Base-by-base conservation (phyloP, 2,888 invertebrate genomes). In the Abrostola triplasia region DNA sequence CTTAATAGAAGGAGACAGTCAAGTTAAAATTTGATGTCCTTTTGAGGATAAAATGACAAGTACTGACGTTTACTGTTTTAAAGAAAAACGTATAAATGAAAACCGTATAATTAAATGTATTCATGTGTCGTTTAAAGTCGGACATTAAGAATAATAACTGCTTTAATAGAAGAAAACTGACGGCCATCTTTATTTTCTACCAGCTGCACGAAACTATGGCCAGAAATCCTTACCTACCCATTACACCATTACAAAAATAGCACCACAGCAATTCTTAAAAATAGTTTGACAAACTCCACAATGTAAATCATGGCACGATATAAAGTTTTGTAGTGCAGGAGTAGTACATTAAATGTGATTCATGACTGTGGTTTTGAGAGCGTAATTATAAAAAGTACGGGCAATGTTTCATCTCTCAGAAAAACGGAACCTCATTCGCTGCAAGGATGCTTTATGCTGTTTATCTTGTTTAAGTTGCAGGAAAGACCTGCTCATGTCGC, bases 381-480 rank as follows among this genome's bases (percentile, higher is more conserved):
- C 59, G 74, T 74, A 69, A 74, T 71, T 64, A 71, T 64, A 60
- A 71, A 74, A 74, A 42, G 74, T 49, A 60, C 59, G 47, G 7
- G 49, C 54, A 51, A 64, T 69, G 44, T 41, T 64, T 74, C 70
- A 74, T 64, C 41, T 70, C 53, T 59, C 44, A 35, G 6, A 40
- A 49, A 49, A 49, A 49, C n/a, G 47, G 6, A 10, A 48, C 40
- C 63, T 59, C 50, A 50, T 59, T 64, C 57, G 13, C 59, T 51
- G 24, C 41, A 36, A 41, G 54, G 44, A 57, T 36, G 24, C 56
- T 57, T 24, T 41, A 49, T 57, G 59, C 59, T 35, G 59, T 57
- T 36, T 24, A 49, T 50, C 44, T 47, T 47, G 9, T 67, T 49
- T 37, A 54, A 48, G 38, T 9, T 6, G 37, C 37, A 24, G 6